These are phyloP conservation scores for Lasiurus cinereus DNA, from an alignment of 2,113 vertebrate species.

Conservation along the genomic window DNA sequence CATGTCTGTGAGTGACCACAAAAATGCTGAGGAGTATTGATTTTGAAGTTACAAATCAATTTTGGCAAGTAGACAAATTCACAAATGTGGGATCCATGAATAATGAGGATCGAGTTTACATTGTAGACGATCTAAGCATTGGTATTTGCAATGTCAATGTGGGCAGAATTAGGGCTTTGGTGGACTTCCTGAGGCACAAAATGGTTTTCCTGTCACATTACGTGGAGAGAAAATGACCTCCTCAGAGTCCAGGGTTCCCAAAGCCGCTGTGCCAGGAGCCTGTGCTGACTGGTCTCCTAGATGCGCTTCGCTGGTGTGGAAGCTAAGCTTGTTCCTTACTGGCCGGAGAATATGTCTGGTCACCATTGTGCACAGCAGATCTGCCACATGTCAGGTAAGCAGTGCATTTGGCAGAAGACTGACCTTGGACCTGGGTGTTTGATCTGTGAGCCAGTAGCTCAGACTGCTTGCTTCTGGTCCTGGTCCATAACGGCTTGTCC, in stretches of 20 bases:
- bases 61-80: background rate
- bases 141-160: constrained; percentile 13
- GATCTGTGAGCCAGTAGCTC: background rate
- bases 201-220: background rate
- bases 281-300: background rate
- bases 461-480: background rate
- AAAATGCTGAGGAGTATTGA: background rate
- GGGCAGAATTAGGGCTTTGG: background rate
- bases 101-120: background rate
- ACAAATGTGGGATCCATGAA: background rate
- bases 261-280: background rate
- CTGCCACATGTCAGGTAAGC: background rate
- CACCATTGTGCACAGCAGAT: background rate
- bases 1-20: background rate
- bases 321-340: background rate
- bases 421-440: background rate
- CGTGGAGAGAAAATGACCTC: background rate
- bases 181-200: background rate
- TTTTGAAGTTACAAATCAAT: background rate
- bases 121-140: background rate
- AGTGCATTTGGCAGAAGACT: background rate
- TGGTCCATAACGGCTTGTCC: background rate
- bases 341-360: background rate
- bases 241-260: background rate
- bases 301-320: background rate